phyloP scores from a whole-genome alignment of 1,140 invertebrate genomes.

The Bombus superbus region DNA sequence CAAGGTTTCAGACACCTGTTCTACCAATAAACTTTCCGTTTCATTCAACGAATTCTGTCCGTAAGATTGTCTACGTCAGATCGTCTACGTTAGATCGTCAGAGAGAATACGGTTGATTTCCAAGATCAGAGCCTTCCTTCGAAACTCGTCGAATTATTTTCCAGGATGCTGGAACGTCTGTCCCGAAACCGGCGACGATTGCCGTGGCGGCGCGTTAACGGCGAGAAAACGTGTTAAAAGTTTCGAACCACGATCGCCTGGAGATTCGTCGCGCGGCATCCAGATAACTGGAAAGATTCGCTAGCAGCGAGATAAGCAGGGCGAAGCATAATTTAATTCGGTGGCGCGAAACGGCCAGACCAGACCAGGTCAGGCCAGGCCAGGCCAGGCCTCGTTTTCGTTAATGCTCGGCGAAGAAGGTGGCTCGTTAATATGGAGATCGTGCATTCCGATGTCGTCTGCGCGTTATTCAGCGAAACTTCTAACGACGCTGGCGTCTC shows the following conservation, averaged over 20 bases:
- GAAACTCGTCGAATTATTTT: too few relatives aligned
- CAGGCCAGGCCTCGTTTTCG: neutral
- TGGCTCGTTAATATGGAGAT: constrained; percentile 9
- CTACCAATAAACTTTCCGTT: too few relatives aligned
- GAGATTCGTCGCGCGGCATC: neutral
- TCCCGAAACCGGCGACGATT: constrained; percentile 23
- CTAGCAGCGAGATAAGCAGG: constrained; percentile 28
- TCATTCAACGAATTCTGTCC: too few relatives aligned
- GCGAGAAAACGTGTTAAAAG: constrained; percentile 13
- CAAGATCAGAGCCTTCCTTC: too few relatives aligned
- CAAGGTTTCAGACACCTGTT: too few relatives aligned
- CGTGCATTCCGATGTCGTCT: neutral
- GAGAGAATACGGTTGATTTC: too few relatives aligned
- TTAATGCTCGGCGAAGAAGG: neutral
- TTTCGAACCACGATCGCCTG: neutral
- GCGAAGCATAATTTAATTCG: constrained; percentile 55
- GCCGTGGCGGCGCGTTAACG: constrained; percentile 1
- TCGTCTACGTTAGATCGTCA: too few relatives aligned
- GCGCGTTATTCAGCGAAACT: neutral
- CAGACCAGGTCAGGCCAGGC: too few relatives aligned
- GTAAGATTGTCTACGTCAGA: too few relatives aligned
- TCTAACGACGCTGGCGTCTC: too few relatives aligned
- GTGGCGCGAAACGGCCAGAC: neutral
- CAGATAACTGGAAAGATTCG: constrained; percentile 44
- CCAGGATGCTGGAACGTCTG: too few relatives aligned